Conservation (phyloP, 2,113 vertebrate species). For the Mixornis gularis region DNA sequence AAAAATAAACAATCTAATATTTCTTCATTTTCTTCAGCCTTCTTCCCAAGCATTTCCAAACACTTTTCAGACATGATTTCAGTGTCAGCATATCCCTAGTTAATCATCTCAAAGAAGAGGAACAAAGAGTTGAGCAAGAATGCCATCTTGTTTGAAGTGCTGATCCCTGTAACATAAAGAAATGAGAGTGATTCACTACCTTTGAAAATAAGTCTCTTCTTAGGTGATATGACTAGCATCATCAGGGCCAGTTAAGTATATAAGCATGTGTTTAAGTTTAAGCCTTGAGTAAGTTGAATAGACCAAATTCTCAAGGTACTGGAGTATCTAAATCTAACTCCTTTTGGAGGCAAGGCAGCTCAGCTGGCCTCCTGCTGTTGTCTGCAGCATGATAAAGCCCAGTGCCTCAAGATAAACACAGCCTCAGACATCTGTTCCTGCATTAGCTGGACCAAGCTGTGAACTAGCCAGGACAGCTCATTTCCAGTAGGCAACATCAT, state of each 20-base stretch:
- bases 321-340: background rate
- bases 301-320: background rate
- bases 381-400: background rate
- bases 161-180: background rate
- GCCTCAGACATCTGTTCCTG: background rate
- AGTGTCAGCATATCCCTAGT: background rate
- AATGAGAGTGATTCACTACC: background rate
- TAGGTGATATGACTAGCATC: background rate
- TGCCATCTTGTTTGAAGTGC: rapidly evolving
- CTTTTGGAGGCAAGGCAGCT: background rate
- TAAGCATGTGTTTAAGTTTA: background rate
- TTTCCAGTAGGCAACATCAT: background rate
- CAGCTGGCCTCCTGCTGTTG: background rate
- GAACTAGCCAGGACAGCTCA: background rate
- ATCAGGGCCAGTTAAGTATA: background rate
- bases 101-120: background rate
- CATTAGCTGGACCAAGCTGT: background rate
- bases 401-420: background rate
- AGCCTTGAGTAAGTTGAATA: background rate
- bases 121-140: background rate
- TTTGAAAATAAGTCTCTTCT: background rate
- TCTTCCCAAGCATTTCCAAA: background rate
- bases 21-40: background rate
- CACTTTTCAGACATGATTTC: background rate
- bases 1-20: background rate